Percentiles rank a stretch among this genome's conserved stretches.
phyloP scores from a whole-genome alignment of 2,797 vertebrate genomes.

The Lycodopsis pacificus region DNA sequence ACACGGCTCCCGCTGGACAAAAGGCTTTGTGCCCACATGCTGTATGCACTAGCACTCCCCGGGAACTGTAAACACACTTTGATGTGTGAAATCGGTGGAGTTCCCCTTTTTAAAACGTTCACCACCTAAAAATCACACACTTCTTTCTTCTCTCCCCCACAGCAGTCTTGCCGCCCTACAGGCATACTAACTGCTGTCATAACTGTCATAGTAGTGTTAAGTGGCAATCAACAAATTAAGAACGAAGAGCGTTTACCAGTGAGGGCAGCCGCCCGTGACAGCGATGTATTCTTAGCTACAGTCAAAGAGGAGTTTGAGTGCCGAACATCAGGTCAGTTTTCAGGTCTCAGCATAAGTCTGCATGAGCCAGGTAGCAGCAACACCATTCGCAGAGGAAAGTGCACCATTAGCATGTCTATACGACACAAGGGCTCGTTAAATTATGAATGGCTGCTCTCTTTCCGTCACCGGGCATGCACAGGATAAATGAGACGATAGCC shows the following conservation, averaged over 20 bases:
- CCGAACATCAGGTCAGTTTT: constrained; percentile 47
- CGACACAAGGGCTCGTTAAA: constrained; percentile 69
- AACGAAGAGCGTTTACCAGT: neutral
- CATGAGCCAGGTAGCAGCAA: constrained; percentile 40
- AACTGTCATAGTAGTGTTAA: neutral
- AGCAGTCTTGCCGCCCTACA: neutral
- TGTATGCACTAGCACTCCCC: neutral
- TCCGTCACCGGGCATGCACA: constrained; percentile 69
- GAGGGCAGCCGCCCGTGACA: neutral
- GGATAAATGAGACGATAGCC: constrained; percentile 72
- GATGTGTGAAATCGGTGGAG: constrained; percentile 2
- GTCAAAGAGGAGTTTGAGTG: constrained; percentile 10
- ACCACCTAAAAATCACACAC: neutral
- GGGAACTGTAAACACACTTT: neutral
- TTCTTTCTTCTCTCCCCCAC: neutral
- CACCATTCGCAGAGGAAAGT: constrained; percentile 42
- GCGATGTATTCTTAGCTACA: constrained; percentile 15
- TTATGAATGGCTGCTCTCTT: constrained; percentile 80
- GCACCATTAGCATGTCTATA: constrained; percentile 71
- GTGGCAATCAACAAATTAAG: constrained; percentile 15
- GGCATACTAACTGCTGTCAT: neutral
- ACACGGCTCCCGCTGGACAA: neutral
- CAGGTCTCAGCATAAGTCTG: constrained; percentile 27
- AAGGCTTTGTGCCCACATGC: neutral
- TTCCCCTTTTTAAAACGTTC: neutral